Percentiles rank a stretch among this genome's conserved stretches.
Conservation (phyloP, 2,888 invertebrate genomes). For the Punctoribates punctum region DNA sequence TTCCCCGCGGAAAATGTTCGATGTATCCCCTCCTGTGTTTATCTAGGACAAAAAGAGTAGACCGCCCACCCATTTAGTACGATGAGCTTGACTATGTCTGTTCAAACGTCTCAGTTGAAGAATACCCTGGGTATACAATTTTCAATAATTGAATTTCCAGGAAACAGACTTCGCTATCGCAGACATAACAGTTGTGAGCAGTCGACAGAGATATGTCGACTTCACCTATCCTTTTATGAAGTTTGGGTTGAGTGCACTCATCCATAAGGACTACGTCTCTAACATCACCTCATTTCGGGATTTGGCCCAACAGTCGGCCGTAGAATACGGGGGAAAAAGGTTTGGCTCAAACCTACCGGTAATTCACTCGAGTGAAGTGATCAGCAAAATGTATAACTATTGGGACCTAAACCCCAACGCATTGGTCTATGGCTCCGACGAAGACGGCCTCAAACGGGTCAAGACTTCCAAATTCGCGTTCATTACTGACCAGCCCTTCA, state of each 20-base stretch:
- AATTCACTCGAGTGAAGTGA: slow-evolving; percentile 28
- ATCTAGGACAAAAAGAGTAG: no score
- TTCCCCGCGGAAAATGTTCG: no score
- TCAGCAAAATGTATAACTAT: slow-evolving; percentile 40
- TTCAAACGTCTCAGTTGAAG: no score
- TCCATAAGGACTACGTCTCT: background rate
- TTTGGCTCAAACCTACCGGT: slow-evolving; percentile 35
- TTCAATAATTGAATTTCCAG: no score
- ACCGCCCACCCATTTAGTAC: no score
- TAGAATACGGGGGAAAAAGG: slow-evolving; percentile 69
- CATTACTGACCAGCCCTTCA: slow-evolving; percentile 58
- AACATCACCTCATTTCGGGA: slow-evolving; percentile 63
- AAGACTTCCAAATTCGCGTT: slow-evolving; percentile 57
- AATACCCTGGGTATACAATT: no score
- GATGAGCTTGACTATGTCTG: no score
- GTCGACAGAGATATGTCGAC: slow-evolving; percentile 19
- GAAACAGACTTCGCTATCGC: slow-evolving; percentile 41
- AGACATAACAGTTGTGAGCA: slow-evolving; percentile 26
- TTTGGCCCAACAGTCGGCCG: slow-evolving; percentile 84
- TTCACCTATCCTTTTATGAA: slow-evolving; percentile 38
- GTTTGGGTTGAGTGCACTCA: slow-evolving; percentile 35
- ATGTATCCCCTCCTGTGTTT: no score
- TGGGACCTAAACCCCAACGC: slow-evolving; percentile 35
- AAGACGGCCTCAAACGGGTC: slow-evolving; percentile 64
- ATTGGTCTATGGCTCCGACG: slow-evolving; percentile 55